Evolutionary conservation across 2,113 vertebrate species (phyloP).

Genomic region (Oreochromis spilurus): DNA sequence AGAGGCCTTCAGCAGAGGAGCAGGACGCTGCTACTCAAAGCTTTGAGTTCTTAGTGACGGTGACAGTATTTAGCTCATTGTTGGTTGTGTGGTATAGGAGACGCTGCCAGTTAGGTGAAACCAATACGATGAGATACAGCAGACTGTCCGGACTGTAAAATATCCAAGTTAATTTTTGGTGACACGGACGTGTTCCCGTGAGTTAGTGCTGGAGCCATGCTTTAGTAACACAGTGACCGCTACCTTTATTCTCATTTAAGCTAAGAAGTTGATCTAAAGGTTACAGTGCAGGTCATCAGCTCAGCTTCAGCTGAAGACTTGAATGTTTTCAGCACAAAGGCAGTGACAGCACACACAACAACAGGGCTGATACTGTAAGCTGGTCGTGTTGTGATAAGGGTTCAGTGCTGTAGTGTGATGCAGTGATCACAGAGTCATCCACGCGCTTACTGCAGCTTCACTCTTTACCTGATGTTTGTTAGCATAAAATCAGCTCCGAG

Average conservation of each 20-base stretch:
- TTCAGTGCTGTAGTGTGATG: not conserved
- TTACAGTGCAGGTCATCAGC: not conserved
- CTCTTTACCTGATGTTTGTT: not conserved
- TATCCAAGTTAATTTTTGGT: not conserved
- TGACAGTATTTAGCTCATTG: not conserved
- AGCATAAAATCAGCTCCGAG: not conserved
- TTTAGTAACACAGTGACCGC: not conserved
- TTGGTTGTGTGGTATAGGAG: not conserved
- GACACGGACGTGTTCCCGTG: not conserved
- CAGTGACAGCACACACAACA: not conserved
- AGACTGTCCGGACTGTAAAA: not conserved
- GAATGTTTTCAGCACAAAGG: not conserved
- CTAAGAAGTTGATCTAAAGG: fast-evolving
- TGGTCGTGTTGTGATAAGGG: not conserved
- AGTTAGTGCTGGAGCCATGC: not conserved
- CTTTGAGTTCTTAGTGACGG: not conserved
- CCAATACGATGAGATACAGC: not conserved
- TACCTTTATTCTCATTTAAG: not conserved
- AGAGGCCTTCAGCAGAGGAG: not conserved
- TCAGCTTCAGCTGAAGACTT: not conserved
- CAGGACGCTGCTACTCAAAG: not conserved
- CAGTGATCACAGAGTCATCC: not conserved
- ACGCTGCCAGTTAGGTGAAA: not conserved
- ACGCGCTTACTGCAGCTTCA: not conserved
- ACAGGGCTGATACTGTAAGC: not conserved